Percentiles rank a stretch among this genome's conserved stretches.
Evolutionary conservation across 2,113 vertebrate genomes (phyloP).

Genomic region (Archilochus colubris): DNA sequence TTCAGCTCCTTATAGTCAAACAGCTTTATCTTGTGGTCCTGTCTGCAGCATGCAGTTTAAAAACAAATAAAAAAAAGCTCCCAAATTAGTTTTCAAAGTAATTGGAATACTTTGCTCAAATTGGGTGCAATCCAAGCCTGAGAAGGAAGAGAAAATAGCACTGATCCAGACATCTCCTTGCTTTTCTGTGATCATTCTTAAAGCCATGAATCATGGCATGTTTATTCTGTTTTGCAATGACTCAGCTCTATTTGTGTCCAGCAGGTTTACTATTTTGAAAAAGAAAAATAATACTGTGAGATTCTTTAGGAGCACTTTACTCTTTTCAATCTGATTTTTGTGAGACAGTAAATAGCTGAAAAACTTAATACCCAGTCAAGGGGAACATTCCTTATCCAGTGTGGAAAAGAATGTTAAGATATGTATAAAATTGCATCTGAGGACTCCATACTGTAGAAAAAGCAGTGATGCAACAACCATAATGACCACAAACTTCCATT

Average conservation of each 20-base stretch:
- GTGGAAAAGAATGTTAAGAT: background rate
- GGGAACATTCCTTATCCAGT: background rate
- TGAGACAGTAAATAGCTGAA: background rate
- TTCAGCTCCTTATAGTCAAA: background rate
- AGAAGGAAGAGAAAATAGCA: background rate
- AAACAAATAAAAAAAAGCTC: too few relatives aligned
- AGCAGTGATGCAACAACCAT: background rate
- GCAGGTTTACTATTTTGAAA: background rate
- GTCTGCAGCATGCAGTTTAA: background rate
- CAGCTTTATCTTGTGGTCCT: background rate
- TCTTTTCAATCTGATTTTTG: background rate
- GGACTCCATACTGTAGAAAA: background rate
- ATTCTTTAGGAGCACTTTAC: background rate
- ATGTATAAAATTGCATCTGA: background rate
- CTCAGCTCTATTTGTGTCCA: background rate
- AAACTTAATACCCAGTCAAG: background rate
- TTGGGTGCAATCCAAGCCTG: background rate
- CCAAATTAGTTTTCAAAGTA: background rate
- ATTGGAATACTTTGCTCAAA: background rate
- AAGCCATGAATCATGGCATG: background rate
- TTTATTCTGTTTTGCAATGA: background rate
- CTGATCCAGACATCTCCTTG: background rate
- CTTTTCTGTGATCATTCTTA: background rate
- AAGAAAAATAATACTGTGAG: background rate
- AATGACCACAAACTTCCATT: background rate